Evolutionary conservation across 2,797 vertebrate genomes (phyloP).

Genomic region (Petrocephalus schoutedeni): DNA sequence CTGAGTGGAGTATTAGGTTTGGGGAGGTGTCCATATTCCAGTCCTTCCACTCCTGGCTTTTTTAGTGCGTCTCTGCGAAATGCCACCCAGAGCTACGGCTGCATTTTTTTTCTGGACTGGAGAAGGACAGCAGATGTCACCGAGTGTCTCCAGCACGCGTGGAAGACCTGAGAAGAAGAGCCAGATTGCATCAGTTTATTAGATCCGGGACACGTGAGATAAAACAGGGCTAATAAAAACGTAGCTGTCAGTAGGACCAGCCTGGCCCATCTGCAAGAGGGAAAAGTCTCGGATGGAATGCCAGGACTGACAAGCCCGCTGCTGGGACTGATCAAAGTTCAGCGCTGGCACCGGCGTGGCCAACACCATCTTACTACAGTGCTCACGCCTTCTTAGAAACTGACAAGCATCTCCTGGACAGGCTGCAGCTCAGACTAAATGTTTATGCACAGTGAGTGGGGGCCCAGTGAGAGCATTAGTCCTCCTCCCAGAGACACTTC

Average conservation of each 20-base stretch:
- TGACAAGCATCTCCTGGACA: background rate
- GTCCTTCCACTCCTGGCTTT: background rate
- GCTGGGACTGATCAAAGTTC: background rate
- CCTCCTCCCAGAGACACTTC: background rate
- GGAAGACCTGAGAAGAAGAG: background rate
- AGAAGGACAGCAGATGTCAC: background rate
- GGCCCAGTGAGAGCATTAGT: background rate
- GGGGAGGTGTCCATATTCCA: background rate
- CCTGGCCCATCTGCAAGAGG: background rate
- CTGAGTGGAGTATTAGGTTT: background rate
- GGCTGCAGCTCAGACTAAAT: background rate
- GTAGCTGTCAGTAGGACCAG: background rate
- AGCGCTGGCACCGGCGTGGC: background rate
- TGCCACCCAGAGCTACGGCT: background rate
- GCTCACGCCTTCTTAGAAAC: background rate
- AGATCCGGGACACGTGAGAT: background rate
- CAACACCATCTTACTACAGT: background rate
- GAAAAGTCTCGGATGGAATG: background rate
- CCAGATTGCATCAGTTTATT: background rate
- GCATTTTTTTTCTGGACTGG: background rate
- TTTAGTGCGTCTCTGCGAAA: background rate
- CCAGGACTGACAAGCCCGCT: background rate
- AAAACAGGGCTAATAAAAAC: background rate
- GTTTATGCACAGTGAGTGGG: background rate
- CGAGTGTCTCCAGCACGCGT: background rate